Base-by-base conservation (phyloP, 2,888 invertebrate genomes). In the Folsomia candida region DNA sequence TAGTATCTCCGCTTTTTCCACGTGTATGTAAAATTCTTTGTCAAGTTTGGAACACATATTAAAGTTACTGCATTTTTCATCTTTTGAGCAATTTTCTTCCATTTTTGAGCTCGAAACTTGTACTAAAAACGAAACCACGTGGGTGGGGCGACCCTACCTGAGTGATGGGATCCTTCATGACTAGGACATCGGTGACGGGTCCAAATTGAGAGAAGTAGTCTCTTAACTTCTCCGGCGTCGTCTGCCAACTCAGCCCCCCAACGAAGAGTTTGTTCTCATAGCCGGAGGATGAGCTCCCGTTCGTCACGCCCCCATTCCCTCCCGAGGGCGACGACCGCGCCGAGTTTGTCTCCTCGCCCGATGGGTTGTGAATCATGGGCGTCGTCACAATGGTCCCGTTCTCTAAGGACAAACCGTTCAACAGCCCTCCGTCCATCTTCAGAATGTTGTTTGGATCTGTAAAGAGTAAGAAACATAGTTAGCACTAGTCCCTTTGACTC, bases 151-250 rank as follows among this genome's bases (percentile, higher is more conserved):
- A n/a, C n/a, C n/a, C n/a, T 72, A 69, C 67, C 70, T 73, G 69
- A 77, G 94, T 94, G 51, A 93, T 91, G 0, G 94, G 94, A 84
- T 94, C 94, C 86, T 94, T 94, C 94, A 94, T 94, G 81, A 94
- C 94, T 75, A 94, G 88, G 69, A 94, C 94, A 83, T 94, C 94
- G 37, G 93, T 91, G 78, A 94, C 93, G 3, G 91, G 90, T 71
- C 94, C 94, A 81, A 93, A 94, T 90, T 93, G 92, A 69, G 92
- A 91, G 81, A 94, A 94, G 84, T 94, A 94, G 81, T 94, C 93
- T 81, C 92, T 86, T n/a, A 94, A 88, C 84, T 93, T 94, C 83
- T 94, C 94, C 69, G 92, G 91, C 81, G 93, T 92, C 22, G 94
- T 94, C 85, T 94, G 93, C 94, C 94, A 94, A 83, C 93, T 93